Base-by-base conservation (phyloP, 1,140 invertebrate genomes). In the Leguminivora glycinivorella region DNA sequence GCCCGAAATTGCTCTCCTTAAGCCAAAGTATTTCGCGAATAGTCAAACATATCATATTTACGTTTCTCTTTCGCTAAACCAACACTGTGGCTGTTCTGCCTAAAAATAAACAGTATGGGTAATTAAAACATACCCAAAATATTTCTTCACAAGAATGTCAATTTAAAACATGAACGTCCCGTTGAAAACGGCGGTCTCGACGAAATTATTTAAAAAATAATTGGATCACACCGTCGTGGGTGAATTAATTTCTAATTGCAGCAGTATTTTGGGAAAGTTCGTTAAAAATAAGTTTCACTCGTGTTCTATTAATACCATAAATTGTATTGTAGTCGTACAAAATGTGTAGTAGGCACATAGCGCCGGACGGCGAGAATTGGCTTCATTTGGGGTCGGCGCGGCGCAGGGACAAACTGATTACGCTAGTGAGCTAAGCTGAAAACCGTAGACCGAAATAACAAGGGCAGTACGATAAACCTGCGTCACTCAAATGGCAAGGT, bases 401-500 rank as follows among this genome's bases (percentile, higher is more conserved):
- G 58, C 26, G n/a, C 17, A 19, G 9, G 22, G 19, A 19, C 6
- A 9, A 52, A 52, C 47, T 52, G 47, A 24, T 26, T 60, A 60
- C 25, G 26, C 26, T 31, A 63, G 25, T 29, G n/a, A n/a, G 25
- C 58, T 63, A 29, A 63, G 19, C n/a, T 63, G 58, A 25, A 34
- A 63, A 26, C 58, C 26, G 58, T 12, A 19, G n/a, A 63, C 25
- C 4, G 26, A 29, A 63, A 63, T 29, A 63, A 63, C 58, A 63
- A 63, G 58, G 58, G 58, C 58, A 63, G 6, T 19, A 63, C 47
- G 17, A 52, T 22, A 52, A 52, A 10, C 47, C 47, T 52, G 47
- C 47, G 47, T 52, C 47, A 52, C 47, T 52, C 25, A 63, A 63
- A 63, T 63, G 58, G 58, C 58, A 63, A 63, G 58, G 58, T 63